phyloP scores from a whole-genome alignment of 2,888 invertebrate genomes.

The Meliscaeva auricollis region DNA sequence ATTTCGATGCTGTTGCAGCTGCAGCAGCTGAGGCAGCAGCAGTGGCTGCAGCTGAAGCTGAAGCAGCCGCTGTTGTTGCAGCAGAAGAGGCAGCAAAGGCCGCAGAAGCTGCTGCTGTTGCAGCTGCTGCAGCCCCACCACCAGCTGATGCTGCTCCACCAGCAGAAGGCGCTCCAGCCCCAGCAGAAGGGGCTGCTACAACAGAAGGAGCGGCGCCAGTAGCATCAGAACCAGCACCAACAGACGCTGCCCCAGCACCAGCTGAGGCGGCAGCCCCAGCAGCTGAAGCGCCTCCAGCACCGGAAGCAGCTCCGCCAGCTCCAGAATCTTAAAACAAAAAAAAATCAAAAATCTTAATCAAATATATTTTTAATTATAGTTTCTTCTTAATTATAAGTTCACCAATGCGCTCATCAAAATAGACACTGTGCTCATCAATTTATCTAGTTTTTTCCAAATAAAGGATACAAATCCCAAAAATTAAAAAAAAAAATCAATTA shows the following conservation, averaged over 20 bases:
- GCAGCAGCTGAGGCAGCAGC: slow-evolving; percentile 80
- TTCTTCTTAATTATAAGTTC: slow-evolving; percentile 56
- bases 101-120: slow-evolving; percentile 76
- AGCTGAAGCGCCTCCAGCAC: slow-evolving; percentile 51
- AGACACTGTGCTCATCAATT: slow-evolving; percentile 47
- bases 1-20: slow-evolving; percentile 81
- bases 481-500: slow-evolving; percentile 28
- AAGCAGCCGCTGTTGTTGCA: slow-evolving; percentile 78
- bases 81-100: slow-evolving; percentile 79
- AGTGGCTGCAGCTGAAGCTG: slow-evolving; percentile 78
- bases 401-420: slow-evolving; percentile 57
- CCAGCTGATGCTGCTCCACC: slow-evolving; percentile 76
- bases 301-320: slow-evolving; percentile 49
- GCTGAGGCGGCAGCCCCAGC: slow-evolving; percentile 74
- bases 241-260: slow-evolving; percentile 48
- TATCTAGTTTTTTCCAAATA: slow-evolving; percentile 56
- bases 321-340: slow-evolving; percentile 77
- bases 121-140: slow-evolving; percentile 77
- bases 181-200: slow-evolving; percentile 68
- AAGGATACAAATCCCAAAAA: slow-evolving; percentile 50
- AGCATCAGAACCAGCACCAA: slow-evolving; percentile 74
- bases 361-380: slow-evolving; percentile 23
- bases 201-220: slow-evolving; percentile 73
- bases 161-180: slow-evolving; percentile 77
- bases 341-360: slow-evolving; percentile 23